Evolutionary conservation across 2,797 vertebrate species (phyloP), one percentile per base, ranked within the genome.

Genomic region (Onychomys leucogaster): DNA sequence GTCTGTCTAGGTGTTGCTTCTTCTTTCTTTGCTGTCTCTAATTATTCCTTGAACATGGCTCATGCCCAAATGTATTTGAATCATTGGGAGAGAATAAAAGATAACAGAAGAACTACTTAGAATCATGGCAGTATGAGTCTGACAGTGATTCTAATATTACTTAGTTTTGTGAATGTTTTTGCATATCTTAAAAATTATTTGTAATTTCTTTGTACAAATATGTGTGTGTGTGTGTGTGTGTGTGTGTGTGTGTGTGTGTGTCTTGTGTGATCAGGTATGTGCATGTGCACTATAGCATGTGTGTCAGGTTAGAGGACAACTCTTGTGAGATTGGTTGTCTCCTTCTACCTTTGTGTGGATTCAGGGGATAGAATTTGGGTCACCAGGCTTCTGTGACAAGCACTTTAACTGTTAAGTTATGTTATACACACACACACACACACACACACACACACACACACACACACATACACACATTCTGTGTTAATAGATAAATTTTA

Each of bases 171-270:
- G 37, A 32, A 80, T 12, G 3, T 16, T 92, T 83, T 67, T 87
- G 29, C 11, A 14, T 81, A 41, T 63, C 88, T 97, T 94, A 71
- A 69, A 69, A 86, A n/a, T 49, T 25, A 32, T 84, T 43, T 34
- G 32, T 65, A 17, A 34, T 46, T 85, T 67, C 17, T 83, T 23
- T 34, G 27, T 63, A 16, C 46, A 37, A 0, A 6, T 29, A 37
- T 83, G 16, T 65, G 81, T 29, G 21, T 14, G 46, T 43, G 23
- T 25, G 3, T 41, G 37, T 21, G 71, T n/a, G 55, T 57, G 55
- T 57, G 52, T 16, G 32, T 52, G 63, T 52, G 21, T 21, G 27
- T 17, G 34, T 4, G 6, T 19, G n/a, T 0, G 10, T 73, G 8
- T 73, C 49, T n/a, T n/a, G n/a, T n/a, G 55, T 57, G 55, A 17